phyloP scores from a whole-genome alignment of 2,113 vertebrate genomes.

The Mus spicilegus region DNA sequence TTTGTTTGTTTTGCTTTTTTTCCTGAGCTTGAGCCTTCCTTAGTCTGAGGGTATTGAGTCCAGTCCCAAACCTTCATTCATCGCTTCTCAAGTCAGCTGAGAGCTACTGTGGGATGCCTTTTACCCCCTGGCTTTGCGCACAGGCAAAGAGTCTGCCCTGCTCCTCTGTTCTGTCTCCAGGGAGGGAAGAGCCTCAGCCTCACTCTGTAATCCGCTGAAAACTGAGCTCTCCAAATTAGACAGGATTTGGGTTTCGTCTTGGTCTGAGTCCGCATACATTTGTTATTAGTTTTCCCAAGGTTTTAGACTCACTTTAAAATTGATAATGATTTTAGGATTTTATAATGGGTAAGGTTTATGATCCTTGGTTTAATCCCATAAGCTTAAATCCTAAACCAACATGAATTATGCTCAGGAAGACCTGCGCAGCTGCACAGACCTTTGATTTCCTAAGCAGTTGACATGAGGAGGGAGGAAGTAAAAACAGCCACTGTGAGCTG shows the following conservation, averaged over 20 bases:
- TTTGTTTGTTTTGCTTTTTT: too few species aligned
- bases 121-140: not conserved
- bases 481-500: not conserved
- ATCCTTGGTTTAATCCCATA: constrained; percentile 74
- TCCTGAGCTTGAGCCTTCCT: not conserved
- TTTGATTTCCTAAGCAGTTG: constrained; percentile 62
- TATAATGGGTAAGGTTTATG: constrained; percentile 78
- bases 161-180: not conserved
- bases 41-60: fast-evolving
- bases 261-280: constrained; percentile 59
- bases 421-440: constrained; percentile 40
- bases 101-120: not conserved
- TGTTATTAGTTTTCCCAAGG: constrained; percentile 73
- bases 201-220: not conserved
- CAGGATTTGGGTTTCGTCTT: constrained; percentile 65
- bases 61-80: not conserved
- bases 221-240: constrained; percentile 68
- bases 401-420: constrained; percentile 64
- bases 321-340: constrained; percentile 81
- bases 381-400: constrained; percentile 75
- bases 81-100: not conserved
- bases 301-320: constrained; percentile 79
- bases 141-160: not conserved
- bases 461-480: not conserved
- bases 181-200: not conserved